Percentiles rank a stretch among this genome's conserved stretches.
Evolutionary conservation across 2,888 invertebrate species (phyloP).

Genomic region (Leptinotarsa haldemani): DNA sequence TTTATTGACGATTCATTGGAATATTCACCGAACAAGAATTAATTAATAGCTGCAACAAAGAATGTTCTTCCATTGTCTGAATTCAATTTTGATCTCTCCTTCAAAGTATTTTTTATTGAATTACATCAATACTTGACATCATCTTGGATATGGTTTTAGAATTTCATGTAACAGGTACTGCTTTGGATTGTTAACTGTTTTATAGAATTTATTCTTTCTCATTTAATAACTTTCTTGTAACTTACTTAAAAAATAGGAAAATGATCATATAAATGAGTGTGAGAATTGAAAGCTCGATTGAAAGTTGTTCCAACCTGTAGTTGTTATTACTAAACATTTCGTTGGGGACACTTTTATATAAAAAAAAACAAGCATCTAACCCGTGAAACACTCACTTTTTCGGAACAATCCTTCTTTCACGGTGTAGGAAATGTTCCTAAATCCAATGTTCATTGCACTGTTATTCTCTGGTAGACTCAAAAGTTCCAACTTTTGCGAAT

Average conservation of each 20-base stretch:
- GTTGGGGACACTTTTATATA: neutral
- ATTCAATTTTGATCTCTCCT: too few species aligned
- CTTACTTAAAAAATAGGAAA: too few species aligned
- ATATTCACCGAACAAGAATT: neutral
- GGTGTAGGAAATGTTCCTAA: slow-evolving; percentile 74
- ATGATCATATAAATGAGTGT: too few species aligned
- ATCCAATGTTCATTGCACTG: slow-evolving; percentile 71
- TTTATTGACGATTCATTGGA: neutral
- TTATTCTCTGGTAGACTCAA: slow-evolving; percentile 58
- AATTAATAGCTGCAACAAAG: neutral
- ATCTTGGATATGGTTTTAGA: too few species aligned
- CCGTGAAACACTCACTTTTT: slow-evolving; percentile 66
- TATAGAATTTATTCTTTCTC: too few species aligned
- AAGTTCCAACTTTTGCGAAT: slow-evolving; percentile 60
- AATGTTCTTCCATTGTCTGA: neutral
- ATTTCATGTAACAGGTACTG: too few species aligned
- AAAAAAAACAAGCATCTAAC: neutral
- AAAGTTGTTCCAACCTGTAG: too few species aligned
- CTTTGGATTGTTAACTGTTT: too few species aligned
- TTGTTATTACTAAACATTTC: neutral
- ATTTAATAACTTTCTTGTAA: too few species aligned
- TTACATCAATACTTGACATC: too few species aligned
- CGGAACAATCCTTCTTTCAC: slow-evolving; percentile 72
- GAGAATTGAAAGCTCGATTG: too few species aligned
- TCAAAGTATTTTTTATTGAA: too few species aligned